Evolutionary conservation across 2,113 vertebrate genomes (phyloP).

Genomic region (Takifugu bimaculatus): DNA sequence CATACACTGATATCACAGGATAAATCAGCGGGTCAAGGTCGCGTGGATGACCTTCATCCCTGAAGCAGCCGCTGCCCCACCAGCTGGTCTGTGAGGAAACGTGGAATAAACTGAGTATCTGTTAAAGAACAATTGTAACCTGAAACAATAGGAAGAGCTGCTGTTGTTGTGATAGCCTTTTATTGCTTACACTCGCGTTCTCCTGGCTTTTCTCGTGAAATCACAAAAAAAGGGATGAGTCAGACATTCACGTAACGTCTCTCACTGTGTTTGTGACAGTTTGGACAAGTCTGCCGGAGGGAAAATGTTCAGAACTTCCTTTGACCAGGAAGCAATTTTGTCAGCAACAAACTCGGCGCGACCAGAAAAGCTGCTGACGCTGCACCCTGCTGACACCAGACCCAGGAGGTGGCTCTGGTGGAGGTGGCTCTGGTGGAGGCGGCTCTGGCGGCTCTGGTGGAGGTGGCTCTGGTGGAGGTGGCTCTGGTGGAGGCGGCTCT

Average conservation of each 20-base stretch:
- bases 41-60: no score
- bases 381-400: conserved; percentile 3
- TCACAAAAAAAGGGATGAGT: conserved; percentile 1
- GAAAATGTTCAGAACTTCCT: conserved; percentile 9
- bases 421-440: no score
- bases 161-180: no score
- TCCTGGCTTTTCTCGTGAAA: no score
- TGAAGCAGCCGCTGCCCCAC: no score
- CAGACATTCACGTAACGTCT: conserved; percentile 6
- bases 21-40: no score
- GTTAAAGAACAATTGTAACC: no score
- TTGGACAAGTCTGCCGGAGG: conserved; percentile 9
- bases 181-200: not conserved
- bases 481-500: no score
- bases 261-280: conserved; percentile 11
- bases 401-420: not conserved
- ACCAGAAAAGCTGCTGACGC: conserved; percentile 8
- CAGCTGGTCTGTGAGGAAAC: not conserved
- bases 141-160: no score
- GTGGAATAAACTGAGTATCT: not conserved
- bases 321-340: conserved; percentile 18
- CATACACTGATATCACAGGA: no score
- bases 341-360: conserved; percentile 35
- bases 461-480: no score
- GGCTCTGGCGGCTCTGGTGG: no score